Base-by-base conservation (phyloP, 2,888 invertebrate genomes). In the Nowickia ferox region DNA sequence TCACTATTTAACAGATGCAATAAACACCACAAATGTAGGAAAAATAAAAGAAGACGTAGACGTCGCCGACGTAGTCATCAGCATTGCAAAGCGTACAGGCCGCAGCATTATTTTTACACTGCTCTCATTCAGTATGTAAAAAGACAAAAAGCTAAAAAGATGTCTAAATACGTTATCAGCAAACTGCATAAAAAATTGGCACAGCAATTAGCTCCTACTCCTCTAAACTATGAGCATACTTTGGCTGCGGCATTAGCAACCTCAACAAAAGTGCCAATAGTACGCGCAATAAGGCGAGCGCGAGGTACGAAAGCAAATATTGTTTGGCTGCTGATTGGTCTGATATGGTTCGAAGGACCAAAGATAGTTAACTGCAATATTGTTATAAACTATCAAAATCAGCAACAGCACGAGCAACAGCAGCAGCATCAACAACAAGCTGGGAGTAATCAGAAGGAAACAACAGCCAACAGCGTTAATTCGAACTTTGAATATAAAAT, bases 311-410 rank as follows among this genome's bases (percentile, higher is more conserved):
- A 88, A 22, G 85, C 87, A 9, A 91, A 92, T 84, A 89, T 92
- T 17, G 88, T 92, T 1, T 92, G 92, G 92, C 76, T 92, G 15
- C 87, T 92, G 5, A 92, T 92, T 77, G 91, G 92, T 0, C 87
- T 92, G 0, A 90, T 93, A 42, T 92, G 92, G 92, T 89, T 92
- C 19, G 92, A 92, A 86, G 89, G 90, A 59, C 89, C 89, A 15
- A 91, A 92, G 72, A 87, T 92, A 19, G 91, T 91, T 40, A 91
- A 90, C 83, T 91, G 92, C 87, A 90, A 89, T 86, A 88, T 90
- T 13, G 89, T 90, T 63, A 87, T 87, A 30, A 88, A 88, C 22
- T 89, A 84, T 57, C 72, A 81, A 76, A 87, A 87, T 8, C 87
- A 87, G 19, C 81, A 81, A 19, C 81, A 81, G n/a, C 78, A 82